Conservation (phyloP, 1,140 invertebrate species). For the Leptoteleia sp. region DNA sequence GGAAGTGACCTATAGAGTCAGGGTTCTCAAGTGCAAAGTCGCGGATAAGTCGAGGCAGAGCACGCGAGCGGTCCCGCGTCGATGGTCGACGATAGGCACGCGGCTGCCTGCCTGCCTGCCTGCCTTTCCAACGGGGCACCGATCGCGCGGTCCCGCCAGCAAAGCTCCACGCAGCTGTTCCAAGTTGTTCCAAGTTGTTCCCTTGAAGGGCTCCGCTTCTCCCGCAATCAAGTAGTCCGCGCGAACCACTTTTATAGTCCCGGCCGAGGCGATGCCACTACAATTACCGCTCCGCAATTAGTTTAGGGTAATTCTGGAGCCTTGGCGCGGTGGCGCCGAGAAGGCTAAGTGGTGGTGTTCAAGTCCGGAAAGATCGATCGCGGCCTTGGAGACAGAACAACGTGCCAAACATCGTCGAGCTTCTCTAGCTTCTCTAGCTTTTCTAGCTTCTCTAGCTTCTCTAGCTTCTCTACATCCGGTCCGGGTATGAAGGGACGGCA, state of each 20-base stretch:
- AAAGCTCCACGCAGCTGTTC: too few species aligned
- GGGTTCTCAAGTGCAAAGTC: slow-evolving; percentile 57
- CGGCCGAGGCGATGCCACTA: slow-evolving; percentile 1
- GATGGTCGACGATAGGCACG: slow-evolving; percentile 16
- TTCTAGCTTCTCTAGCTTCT: too few species aligned
- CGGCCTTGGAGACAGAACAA: slow-evolving; percentile 62
- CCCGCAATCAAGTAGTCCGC: too few species aligned
- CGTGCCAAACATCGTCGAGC: slow-evolving; percentile 60
- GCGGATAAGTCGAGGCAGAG: slow-evolving; percentile 26
- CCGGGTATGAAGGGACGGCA: slow-evolving; percentile 15
- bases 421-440: too few species aligned
- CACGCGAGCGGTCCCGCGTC: slow-evolving; percentile 28
- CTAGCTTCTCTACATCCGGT: too few species aligned
- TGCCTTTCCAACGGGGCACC: slow-evolving; percentile 1
- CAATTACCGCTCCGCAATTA: slow-evolving; percentile 25
- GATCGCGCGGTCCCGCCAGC: too few species aligned
- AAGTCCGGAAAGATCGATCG: slow-evolving; percentile 53
- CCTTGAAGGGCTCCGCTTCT: too few species aligned
- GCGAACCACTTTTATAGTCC: background rate
- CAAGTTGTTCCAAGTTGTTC: too few species aligned
- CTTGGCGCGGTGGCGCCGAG: slow-evolving; percentile 18
- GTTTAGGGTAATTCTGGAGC: slow-evolving; percentile 13
- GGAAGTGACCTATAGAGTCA: slow-evolving; percentile 46
- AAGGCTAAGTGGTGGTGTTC: slow-evolving; percentile 45
- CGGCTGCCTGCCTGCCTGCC: background rate